Base-by-base conservation (phyloP, 2,113 vertebrate species). In the Synchiropus splendidus region DNA sequence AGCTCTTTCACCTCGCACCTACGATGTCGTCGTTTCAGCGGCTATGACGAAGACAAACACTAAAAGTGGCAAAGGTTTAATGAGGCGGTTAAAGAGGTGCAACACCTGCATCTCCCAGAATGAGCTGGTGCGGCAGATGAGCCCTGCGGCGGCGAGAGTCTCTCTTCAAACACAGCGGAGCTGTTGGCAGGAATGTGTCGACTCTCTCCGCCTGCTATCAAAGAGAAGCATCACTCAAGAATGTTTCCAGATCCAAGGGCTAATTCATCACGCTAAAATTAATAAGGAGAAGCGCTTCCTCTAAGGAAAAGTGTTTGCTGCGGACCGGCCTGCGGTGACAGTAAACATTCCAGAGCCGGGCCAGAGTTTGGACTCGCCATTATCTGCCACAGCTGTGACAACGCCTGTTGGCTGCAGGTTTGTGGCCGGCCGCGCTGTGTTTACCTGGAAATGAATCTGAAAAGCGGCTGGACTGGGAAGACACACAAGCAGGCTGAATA, bases 361-460 rank as follows among this genome's bases (percentile, higher is more conserved):
- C 66, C 80, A 74, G 79, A 67, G 74, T 80, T 74, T 68, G 82
- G 86, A 81, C 77, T 82, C 70, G 72, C 84, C 81, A 77, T 80
- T 85, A 84, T 80, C 83, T 56, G 74, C 80, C 82, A 84, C 80
- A 89, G 90, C 88, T 92, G 90, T 71, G 83, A 86, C 82, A 83
- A 83, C 70, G 70, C 56, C 56, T 70, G 83, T 86, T 83, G 85
- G 87, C 79, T 74, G 77, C 59, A 53, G 64, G 82, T 83, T 79
- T 84, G 79, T 40, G 68, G 78, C 73, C 75, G 60, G 83, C 83
- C 77, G 79, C 74, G 53, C 75, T 61, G 59, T 91, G 86, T 94
- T 92, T 91, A 90, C 88, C 89, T 86, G 87, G 83, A 85, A 85
- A 88, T 89, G 85, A 88, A 89, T 91, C 84, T 86, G 81, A 88